Evolutionary conservation across 2,797 vertebrate genomes (phyloP).

Genomic region (Gephyroberyx darwinii): DNA sequence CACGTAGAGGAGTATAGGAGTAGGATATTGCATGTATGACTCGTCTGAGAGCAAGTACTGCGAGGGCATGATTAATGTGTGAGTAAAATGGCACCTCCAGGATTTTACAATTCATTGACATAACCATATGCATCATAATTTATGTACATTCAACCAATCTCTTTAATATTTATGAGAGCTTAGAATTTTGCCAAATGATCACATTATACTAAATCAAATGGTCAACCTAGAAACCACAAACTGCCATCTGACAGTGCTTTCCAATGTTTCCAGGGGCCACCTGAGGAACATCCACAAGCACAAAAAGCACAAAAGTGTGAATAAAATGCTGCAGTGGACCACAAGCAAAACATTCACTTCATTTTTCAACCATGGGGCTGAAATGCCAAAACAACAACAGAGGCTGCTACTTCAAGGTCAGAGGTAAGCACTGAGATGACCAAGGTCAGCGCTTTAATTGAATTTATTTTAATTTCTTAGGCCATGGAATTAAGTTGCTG

Average conservation of each 20-base stretch:
- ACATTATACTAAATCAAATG: constrained; percentile 16
- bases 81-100: constrained; percentile 25
- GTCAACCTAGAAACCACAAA: background rate
- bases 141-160: too few relatives aligned
- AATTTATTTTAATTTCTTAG: constrained; percentile 18
- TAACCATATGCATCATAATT: constrained; percentile 6
- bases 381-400: constrained; percentile 14
- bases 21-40: constrained; percentile 26
- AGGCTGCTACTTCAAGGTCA: background rate
- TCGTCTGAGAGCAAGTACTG: constrained; percentile 10
- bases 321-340: too few relatives aligned
- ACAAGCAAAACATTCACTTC: too few relatives aligned
- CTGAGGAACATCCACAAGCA: too few relatives aligned
- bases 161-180: background rate
- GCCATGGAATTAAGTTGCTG: constrained; percentile 7
- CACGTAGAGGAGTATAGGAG: background rate
- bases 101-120: constrained; percentile 20
- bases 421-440: constrained; percentile 8
- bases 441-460: constrained; percentile 13
- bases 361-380: background rate
- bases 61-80: constrained; percentile 12
- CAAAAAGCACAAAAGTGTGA: constrained; percentile 13
- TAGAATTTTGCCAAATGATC: constrained; percentile 12
- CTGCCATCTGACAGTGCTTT: background rate
- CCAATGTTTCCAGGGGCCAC: background rate